These are phyloP conservation scores for Oxygymnocypris stewartii DNA, from an alignment of 2,113 vertebrate genomes.

Conservation along the genomic window DNA sequence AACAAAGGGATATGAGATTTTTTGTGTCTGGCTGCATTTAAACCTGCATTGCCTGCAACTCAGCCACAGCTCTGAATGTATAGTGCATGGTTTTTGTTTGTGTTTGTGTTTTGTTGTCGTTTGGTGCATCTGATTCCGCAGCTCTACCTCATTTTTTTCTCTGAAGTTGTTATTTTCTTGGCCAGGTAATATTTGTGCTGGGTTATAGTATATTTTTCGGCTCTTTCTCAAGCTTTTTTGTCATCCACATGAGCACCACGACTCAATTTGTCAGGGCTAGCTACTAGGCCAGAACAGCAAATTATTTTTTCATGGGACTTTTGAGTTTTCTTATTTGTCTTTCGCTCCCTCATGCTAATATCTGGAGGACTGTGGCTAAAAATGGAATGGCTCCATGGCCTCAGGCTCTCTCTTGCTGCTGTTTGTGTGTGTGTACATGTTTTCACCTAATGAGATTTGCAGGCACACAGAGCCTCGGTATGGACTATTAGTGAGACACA, in stretches of 20 bases:
- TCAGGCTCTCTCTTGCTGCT: conserved; percentile 43
- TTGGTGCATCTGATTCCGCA: background rate
- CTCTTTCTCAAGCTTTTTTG: background rate
- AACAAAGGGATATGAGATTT: background rate
- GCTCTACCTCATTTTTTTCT: background rate
- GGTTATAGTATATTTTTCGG: background rate
- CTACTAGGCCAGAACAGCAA: background rate
- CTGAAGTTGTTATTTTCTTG: background rate
- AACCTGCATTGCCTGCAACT: background rate
- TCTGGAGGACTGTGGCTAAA: conserved; percentile 43
- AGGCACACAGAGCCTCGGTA: conserved; percentile 71
- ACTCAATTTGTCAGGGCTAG: background rate
- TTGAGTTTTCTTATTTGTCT: background rate
- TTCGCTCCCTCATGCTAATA: conserved; percentile 24
- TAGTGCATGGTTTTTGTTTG: background rate
- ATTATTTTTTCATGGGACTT: background rate
- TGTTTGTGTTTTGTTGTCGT: background rate
- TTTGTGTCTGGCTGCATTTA: background rate
- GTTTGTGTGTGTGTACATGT: conserved; percentile 26
- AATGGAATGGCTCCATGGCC: conserved; percentile 43
- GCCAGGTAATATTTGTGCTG: background rate
- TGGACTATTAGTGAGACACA: conserved; percentile 69
- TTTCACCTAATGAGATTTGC: conserved; percentile 76
- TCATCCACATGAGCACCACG: background rate
- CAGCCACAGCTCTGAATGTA: background rate